Evolutionary conservation across 2,888 invertebrate species (phyloP).

Genomic region (Malachius bipustulatus): DNA sequence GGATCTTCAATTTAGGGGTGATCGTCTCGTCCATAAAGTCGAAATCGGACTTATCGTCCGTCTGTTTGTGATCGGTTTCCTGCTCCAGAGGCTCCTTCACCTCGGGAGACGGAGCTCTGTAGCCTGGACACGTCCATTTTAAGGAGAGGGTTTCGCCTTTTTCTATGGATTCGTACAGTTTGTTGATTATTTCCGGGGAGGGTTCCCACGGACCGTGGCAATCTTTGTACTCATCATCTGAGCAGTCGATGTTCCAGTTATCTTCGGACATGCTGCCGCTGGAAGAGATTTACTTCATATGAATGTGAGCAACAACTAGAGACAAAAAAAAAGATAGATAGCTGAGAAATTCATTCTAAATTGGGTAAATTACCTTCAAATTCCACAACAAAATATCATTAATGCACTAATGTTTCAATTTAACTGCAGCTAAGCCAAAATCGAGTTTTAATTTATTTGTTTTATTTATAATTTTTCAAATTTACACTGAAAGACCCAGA

Average conservation of each 20-base stretch:
- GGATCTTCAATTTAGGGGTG: slow-evolving; percentile 58
- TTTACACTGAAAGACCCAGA: no score
- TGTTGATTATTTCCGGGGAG: slow-evolving; percentile 55
- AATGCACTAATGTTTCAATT: no score
- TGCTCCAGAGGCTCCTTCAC: slow-evolving; percentile 23
- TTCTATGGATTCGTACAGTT: slow-evolving; percentile 58
- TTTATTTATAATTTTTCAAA: no score
- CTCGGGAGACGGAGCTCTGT: slow-evolving; percentile 61
- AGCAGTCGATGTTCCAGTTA: slow-evolving; percentile 53
- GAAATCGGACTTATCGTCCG: slow-evolving; percentile 59
- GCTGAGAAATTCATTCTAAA: no score
- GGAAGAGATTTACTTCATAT: no score
- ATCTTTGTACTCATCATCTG: slow-evolving; percentile 51
- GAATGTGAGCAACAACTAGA: no score
- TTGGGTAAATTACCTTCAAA: no score
- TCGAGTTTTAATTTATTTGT: no score
- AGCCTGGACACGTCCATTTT: slow-evolving; percentile 69
- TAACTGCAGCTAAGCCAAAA: no score
- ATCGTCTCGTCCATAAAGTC: slow-evolving; percentile 80
- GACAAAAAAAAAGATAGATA: no score
- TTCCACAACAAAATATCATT: no score
- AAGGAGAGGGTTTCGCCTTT: slow-evolving; percentile 54
- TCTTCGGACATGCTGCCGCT: slow-evolving; percentile 29
- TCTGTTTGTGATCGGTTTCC: slow-evolving; percentile 23
- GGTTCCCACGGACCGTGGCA: slow-evolving; percentile 51